These are phyloP conservation scores for Battus philenor DNA, from an alignment of 1,140 invertebrate genomes.

Conservation along the genomic window DNA sequence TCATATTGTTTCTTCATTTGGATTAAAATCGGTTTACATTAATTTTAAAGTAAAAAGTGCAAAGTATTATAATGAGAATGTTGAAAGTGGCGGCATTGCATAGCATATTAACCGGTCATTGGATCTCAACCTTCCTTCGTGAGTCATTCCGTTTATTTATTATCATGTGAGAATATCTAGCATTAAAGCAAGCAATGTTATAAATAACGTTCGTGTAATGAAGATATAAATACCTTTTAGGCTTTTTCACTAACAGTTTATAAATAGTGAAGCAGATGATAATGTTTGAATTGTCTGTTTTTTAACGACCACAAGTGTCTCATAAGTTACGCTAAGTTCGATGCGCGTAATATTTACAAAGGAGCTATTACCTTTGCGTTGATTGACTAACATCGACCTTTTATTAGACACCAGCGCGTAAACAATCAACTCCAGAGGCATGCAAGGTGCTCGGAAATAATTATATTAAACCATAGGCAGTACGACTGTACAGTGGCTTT, in stretches of 20 bases:
- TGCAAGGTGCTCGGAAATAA: constrained; percentile 42
- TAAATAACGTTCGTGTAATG: constrained; percentile 14
- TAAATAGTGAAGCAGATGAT: no score
- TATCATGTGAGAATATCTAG: constrained; percentile 18
- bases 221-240: constrained; percentile 14
- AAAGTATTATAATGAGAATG: no score
- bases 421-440: constrained; percentile 45
- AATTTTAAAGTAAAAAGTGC: no score
- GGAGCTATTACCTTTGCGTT: constrained; percentile 37
- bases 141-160: constrained; percentile 13
- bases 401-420: constrained; percentile 63
- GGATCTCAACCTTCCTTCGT: not conserved
- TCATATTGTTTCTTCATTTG: no score
- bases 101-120: constrained; percentile 9
- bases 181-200: constrained; percentile 11
- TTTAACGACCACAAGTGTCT: no score
- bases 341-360: constrained; percentile 25
- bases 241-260: constrained; percentile 6
- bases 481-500: constrained; percentile 30
- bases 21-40: no score
- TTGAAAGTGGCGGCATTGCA: not conserved
- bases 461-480: constrained; percentile 36
- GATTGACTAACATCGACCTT: constrained; percentile 50
- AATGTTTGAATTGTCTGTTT: no score
- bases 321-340: constrained; percentile 7